These are phyloP conservation scores for Amphimallon solstitiale DNA, from an alignment of 2,888 invertebrate species.

Conservation along the genomic window DNA sequence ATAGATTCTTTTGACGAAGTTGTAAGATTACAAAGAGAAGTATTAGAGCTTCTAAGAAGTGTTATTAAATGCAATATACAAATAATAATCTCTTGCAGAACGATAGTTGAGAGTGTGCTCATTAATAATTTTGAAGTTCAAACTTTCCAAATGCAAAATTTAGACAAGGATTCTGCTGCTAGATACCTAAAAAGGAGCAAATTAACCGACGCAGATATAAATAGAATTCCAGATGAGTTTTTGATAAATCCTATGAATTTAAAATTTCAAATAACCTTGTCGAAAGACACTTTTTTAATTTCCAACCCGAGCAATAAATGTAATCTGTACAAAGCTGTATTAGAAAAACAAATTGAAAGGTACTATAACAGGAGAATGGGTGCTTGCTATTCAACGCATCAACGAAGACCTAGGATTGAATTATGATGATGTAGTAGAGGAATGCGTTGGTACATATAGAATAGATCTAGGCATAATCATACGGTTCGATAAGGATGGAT, in stretches of 20 bases:
- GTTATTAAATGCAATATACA: neutral
- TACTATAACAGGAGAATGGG: no score
- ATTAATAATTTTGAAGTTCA: conserved; percentile 12
- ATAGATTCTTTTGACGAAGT: conserved; percentile 21
- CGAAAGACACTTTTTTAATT: neutral
- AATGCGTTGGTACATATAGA: neutral
- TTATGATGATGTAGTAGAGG: neutral
- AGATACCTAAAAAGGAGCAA: neutral
- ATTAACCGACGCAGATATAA: neutral
- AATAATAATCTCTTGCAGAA: conserved; percentile 3
- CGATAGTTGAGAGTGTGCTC: neutral
- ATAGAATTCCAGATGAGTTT: neutral
- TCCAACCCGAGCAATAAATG: neutral
- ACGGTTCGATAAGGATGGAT: neutral
- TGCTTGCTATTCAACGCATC: no score
- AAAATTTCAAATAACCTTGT: no score
- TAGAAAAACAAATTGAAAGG: no score
- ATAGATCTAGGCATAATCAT: neutral
- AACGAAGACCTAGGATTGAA: neutral
- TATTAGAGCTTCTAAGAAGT: neutral
- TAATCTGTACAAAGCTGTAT: neutral
- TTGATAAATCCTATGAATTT: conserved; percentile 1
- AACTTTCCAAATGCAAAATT: neutral
- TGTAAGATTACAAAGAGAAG: neutral
- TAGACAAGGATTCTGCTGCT: neutral